Evolutionary conservation across 2,113 vertebrate genomes (phyloP).

Genomic region (Chloebia gouldiae): DNA sequence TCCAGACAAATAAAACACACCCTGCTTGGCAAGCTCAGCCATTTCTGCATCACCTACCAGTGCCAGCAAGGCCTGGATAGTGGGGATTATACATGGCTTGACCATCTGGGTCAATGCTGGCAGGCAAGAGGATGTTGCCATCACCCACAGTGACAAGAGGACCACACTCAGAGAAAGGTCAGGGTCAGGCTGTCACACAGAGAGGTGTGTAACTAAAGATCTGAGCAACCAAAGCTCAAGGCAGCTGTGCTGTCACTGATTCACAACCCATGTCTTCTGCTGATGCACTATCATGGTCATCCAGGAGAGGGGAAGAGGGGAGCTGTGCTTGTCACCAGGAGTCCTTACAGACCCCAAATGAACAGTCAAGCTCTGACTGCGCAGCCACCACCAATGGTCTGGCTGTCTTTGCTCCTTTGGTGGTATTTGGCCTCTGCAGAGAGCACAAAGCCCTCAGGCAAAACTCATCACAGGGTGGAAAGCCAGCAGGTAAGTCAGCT

Average conservation of each 20-base stretch:
- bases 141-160: not conserved
- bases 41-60: not conserved
- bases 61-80: not conserved
- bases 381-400: fast-evolving
- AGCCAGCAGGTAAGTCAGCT: not conserved
- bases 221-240: not conserved
- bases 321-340: not conserved
- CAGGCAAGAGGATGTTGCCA: not conserved
- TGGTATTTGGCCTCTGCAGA: not conserved
- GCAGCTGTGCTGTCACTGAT: not conserved
- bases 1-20: slow-evolving; percentile 31
- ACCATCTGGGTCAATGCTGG: not conserved
- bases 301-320: not conserved
- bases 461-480: not conserved
- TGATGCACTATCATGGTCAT: not conserved
- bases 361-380: not conserved
- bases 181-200: not conserved
- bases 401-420: not conserved
- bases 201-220: not conserved
- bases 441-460: not conserved
- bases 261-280: not conserved
- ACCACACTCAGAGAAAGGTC: not conserved
- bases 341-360: not conserved
- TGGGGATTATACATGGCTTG: not conserved
- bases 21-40: not conserved